A percentile compares a stretch with the other conserved stretches of the same genome.
Evolutionary conservation across 2,888 invertebrate species (phyloP).

Genomic region (Cotesia congregata): DNA sequence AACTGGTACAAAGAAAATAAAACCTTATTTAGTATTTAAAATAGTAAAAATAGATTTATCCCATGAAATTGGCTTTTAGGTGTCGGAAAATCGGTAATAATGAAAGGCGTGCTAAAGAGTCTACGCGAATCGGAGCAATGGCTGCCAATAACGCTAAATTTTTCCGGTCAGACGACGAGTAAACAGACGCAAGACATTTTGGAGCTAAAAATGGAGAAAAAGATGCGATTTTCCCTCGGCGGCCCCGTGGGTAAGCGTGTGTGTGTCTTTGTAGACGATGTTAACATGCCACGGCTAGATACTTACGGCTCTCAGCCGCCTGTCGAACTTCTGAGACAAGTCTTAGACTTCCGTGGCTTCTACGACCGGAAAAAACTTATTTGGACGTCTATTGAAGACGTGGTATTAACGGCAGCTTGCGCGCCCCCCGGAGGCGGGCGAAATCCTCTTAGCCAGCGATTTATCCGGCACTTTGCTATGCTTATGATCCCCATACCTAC

Average conservation of each 20-base stretch:
- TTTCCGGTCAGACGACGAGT: slow-evolving; percentile 93
- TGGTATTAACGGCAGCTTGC: slow-evolving; percentile 86
- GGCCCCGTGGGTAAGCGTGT: slow-evolving; percentile 87
- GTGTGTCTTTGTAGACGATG: slow-evolving; percentile 90
- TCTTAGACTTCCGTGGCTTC: slow-evolving; percentile 83
- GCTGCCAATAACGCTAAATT: slow-evolving; percentile 86
- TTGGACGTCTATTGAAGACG: slow-evolving; percentile 90
- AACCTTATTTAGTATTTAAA: neutral
- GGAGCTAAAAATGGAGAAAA: slow-evolving; percentile 87
- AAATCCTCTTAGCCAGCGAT: slow-evolving; percentile 86
- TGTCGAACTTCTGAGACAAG: slow-evolving; percentile 87
- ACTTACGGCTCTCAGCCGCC: slow-evolving; percentile 93
- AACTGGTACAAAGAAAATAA: slow-evolving; percentile 74
- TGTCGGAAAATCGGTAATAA: slow-evolving; percentile 91
- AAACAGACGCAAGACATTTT: slow-evolving; percentile 87
- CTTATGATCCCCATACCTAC: slow-evolving; percentile 87
- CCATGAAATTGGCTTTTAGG: slow-evolving; percentile 71
- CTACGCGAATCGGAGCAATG: slow-evolving; percentile 76
- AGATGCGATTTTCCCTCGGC: slow-evolving; percentile 83
- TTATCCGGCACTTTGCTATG: slow-evolving; percentile 90
- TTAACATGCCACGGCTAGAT: slow-evolving; percentile 91
- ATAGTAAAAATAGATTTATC: neutral
- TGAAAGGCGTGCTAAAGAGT: slow-evolving; percentile 80
- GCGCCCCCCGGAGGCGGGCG: slow-evolving; percentile 93
- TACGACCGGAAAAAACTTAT: slow-evolving; percentile 90